Base-by-base conservation (phyloP, 2,113 vertebrate species). In the Pomatostomus ruficeps region DNA sequence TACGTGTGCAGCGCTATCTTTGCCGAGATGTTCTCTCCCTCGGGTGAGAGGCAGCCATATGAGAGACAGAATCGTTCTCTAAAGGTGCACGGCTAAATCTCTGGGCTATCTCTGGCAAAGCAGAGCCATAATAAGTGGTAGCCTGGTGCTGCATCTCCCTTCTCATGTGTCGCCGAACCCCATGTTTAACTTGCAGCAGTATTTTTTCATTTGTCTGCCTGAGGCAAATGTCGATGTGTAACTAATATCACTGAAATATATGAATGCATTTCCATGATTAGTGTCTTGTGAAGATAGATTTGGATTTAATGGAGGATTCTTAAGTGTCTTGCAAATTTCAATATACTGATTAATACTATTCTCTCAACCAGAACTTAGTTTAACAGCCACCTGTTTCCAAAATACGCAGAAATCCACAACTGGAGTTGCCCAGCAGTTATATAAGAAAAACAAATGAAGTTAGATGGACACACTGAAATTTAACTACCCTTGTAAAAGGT, bases 211-310 rank as follows among this genome's bases (percentile, higher is more conserved):
- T 94, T 57, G 13, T 57, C 23, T 82, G 28, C 76, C 52, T 83
- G 52, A 74, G 48, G 52, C 51, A 82, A 59, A 66, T 76, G 70
- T 96, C 13, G 33, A 88, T 95, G 40, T 96, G 70, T 62, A 95
- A 83, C 80, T 76, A 90, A 88, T 68, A 82, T 80, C 29, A 83
- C 17, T 85, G 73, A 94, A 96, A 96, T 88, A 80, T 52, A 67
- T 75, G n/a, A 86, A 91, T 95, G 5, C 13, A 82, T 95, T 93
- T 89, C 93, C 89, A 91, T 97, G 95, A 94, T 93, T 80, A 95
- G 70, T 70, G 57, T 72, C 87, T 85, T 63, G 51, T 89, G 89
- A 85, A 45, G 71, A 49, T 70, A 96, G 85, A 68, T 89, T 88
- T 88, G 62, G 73, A 91, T 90, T 78, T 92, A 90, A 88, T 80